Percentiles rank a stretch among this genome's conserved stretches.
Conservation (phyloP, 2,888 invertebrate species). For the Xanthorhoe spadicearia region DNA sequence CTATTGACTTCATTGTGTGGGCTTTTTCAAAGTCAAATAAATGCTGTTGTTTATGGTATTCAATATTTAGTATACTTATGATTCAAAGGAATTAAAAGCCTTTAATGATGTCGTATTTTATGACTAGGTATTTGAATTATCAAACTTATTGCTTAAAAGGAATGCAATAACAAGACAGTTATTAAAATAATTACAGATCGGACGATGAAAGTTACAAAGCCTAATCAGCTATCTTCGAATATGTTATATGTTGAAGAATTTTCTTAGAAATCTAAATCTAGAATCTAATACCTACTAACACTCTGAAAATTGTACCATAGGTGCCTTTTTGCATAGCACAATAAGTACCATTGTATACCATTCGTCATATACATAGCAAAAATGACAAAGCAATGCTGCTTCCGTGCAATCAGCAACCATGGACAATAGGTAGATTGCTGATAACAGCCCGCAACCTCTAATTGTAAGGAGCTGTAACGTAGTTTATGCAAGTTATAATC, state of each 20-base stretch:
- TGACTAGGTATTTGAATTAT: too few relatives aligned
- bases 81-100: too few relatives aligned
- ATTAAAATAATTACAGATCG: too few relatives aligned
- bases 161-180: too few relatives aligned
- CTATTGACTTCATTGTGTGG: too few relatives aligned
- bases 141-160: too few relatives aligned
- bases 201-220: too few relatives aligned
- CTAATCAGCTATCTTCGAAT: too few relatives aligned
- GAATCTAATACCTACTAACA: background rate
- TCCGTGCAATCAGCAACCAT: conserved; percentile 55
- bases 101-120: too few relatives aligned
- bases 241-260: background rate
- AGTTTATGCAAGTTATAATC: conserved; percentile 15
- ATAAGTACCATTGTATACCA: conserved; percentile 26
- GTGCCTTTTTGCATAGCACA: conserved; percentile 1
- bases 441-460: conserved; percentile 54
- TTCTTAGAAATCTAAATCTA: background rate
- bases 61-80: too few relatives aligned
- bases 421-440: conserved; percentile 52
- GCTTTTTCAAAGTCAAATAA: too few relatives aligned
- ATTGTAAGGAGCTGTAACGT: conserved; percentile 47
- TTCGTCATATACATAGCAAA: conserved; percentile 45
- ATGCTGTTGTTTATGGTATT: too few relatives aligned
- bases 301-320: background rate
- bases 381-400: conserved; percentile 65